Evolutionary conservation across 1,140 invertebrate species (phyloP), one percentile per base, ranked within the genome.

Genomic region (Aphaenogaster floridana): DNA sequence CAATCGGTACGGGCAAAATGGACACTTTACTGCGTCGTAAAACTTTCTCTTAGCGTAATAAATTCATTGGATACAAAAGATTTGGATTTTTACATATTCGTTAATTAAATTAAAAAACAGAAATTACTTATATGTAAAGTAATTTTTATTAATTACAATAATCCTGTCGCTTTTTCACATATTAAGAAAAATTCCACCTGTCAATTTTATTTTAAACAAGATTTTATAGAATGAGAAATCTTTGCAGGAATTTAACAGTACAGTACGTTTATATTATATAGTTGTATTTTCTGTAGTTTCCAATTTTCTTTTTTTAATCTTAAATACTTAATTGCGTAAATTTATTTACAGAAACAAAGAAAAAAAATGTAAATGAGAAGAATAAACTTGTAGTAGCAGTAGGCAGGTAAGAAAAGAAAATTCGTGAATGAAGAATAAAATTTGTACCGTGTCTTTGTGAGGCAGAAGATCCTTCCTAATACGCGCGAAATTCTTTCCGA

Each of bases 401-500:
- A 2, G 8, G 1, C 8, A 50, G 34, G 9, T 28, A 68, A 54
- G 48, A 45, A 69, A 3, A 17, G 8, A 52, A 42, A 69, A 52
- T 28, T 3, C 34, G 7, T 8, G 2, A 61, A 42, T 52, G 15
- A 81, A 50, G 4, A 13, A 50, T 39, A 2, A 68, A 54, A 74
- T 59, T 15, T 48, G 97, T 96, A 98, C 97, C 92, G 99, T 99
- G 93, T 99, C 98, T 96, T 99, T 99, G 94, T 99, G 98, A 79
- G 99, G 98, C 87, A 99, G 96, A 77, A 99, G 96, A 95, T 99
- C 99, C 96, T 99, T 99, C 89, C 98, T 97, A 91, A 99, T 99
- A 91, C 99, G 98, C 95, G 99, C 99, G 96, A 99, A 99, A 96
- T 99, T 99, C 96, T 99, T 99, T 90, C 99, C 99, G 96, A 99